phyloP scores from a whole-genome alignment of 2,797 vertebrate genomes.

The Leucoraja ocellata region DNA sequence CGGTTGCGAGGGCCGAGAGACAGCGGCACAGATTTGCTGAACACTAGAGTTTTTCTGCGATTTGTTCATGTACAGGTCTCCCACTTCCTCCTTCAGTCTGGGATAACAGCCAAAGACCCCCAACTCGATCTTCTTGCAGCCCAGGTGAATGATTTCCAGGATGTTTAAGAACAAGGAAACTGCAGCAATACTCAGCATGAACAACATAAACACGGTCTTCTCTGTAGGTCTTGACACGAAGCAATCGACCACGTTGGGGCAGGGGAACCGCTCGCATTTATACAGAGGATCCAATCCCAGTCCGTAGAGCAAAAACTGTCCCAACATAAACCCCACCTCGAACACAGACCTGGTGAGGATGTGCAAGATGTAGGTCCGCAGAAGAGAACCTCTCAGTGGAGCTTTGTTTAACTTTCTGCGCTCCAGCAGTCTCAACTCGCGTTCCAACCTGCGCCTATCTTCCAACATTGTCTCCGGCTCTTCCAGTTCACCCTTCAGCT shows the following conservation, averaged over 20 bases:
- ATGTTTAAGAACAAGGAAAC: conserved; percentile 72
- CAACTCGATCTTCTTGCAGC: conserved; percentile 66
- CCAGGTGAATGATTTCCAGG: conserved; percentile 72
- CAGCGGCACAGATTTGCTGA: conserved; percentile 55
- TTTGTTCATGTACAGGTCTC: conserved; percentile 56
- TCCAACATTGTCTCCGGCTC: conserved; percentile 53
- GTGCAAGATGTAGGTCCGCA: conserved; percentile 73
- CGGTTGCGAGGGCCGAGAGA: conserved; percentile 53
- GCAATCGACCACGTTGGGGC: conserved; percentile 74
- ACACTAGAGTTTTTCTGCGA: conserved; percentile 62
- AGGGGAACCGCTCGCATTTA: conserved; percentile 69
- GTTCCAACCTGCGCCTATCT: conserved; percentile 59
- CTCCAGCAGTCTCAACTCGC: conserved; percentile 67
- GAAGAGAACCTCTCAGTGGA: conserved; percentile 69
- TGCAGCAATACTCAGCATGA: conserved; percentile 73
- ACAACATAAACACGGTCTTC: conserved; percentile 76
- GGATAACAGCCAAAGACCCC: conserved; percentile 61
- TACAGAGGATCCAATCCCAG: conserved; percentile 69
- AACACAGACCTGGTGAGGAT: conserved; percentile 68
- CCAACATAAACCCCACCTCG: conserved; percentile 71
- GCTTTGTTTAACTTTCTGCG: conserved; percentile 72
- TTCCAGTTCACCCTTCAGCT: conserved; percentile 65
- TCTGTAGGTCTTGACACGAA: conserved; percentile 77
- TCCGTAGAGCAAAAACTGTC: conserved; percentile 73
- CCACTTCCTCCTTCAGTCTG: conserved; percentile 57